Evolutionary conservation across 2,797 vertebrate species (phyloP).

Genomic region (Poeciliopsis paucimaculata): DNA sequence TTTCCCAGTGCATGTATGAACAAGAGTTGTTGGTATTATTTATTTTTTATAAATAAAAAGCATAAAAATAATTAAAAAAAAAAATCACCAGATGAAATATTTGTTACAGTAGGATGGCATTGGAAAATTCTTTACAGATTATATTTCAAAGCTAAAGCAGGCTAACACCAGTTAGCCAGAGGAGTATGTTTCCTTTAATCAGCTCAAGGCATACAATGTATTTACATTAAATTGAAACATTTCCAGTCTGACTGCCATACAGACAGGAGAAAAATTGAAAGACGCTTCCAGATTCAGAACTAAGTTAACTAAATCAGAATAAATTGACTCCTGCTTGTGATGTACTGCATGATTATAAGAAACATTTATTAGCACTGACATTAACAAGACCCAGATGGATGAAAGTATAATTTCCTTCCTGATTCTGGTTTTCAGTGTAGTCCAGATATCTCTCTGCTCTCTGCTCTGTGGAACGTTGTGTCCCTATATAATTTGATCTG

Average conservation of each 20-base stretch:
- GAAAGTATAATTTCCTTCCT: not conserved
- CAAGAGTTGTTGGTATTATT: not conserved
- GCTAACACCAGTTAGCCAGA: slow-evolving; percentile 12
- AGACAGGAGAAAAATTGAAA: not conserved
- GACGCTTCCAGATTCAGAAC: slow-evolving; percentile 4
- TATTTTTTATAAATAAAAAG: not conserved
- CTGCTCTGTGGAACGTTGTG: not conserved
- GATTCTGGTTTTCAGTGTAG: not conserved
- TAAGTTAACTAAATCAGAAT: slow-evolving; percentile 12
- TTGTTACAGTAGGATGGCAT: not conserved
- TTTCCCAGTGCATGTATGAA: not conserved
- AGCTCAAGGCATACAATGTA: slow-evolving; percentile 3
- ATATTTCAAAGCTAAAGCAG: slow-evolving; percentile 7
- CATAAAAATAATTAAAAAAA: not conserved
- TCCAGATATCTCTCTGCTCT: not conserved
- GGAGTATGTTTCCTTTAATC: slow-evolving; percentile 16
- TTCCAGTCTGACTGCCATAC: not conserved
- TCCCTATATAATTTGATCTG: slow-evolving; percentile 33
- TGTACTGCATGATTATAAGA: not conserved
- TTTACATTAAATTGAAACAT: slow-evolving; percentile 18
- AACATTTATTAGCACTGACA: not conserved
- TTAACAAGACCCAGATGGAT: not conserved
- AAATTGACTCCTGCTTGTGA: slow-evolving; percentile 10
- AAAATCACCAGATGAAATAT: not conserved
- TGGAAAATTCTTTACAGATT: slow-evolving; percentile 23